Evolutionary conservation across 2,888 invertebrate species (phyloP), one percentile per base, ranked within the genome.

Genomic region (Chloromyia formosa): DNA sequence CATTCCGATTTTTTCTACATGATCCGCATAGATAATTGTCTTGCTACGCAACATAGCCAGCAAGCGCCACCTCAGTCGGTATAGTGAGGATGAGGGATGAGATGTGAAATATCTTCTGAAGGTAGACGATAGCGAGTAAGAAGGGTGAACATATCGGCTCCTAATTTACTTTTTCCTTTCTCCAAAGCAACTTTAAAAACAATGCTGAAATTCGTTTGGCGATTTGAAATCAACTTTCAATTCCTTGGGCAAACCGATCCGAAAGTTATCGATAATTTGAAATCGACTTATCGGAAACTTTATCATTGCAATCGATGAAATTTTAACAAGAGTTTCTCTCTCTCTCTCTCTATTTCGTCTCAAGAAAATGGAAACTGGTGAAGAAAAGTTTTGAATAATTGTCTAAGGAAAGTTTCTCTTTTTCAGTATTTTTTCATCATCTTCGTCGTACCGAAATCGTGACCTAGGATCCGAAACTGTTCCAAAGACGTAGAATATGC

Each of bases 381-480:
- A 66, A 49, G 45, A 66, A 66, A 66, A 66, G 22, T 66, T 66
- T 66, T 66, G 45, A 66, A 35, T 66, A 66, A 49, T 66, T 66
- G 66, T 66, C 66, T 66, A 49, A 22, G 22, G 49, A 49, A 66
- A 66, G 18, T 66, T 66, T 35, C 20, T 49, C 18, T 45, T 66
- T 14, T 49, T 66, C n/a, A 20, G 14, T 1, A 14, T 35, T 35
- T 35, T 35, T 35, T 35, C 7, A n/a, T 7, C 27, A 35, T 35
- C 27, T 35, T 35, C 27, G 27, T 35, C 7, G 7, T 35, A 35
- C 27, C 2, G 27, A 66, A 66, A 66, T 66, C 66, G 66, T 66
- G 66, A 66, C 49, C 66, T 45, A 18, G n/a, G 18, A 66, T 5
- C 20, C 4, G 23, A 64, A 18, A 42, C 64, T 9, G 45, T 20